Percentiles rank a stretch among this genome's conserved stretches.
phyloP scores from a whole-genome alignment of 2,113 vertebrate species.

The Sterna hirundo region DNA sequence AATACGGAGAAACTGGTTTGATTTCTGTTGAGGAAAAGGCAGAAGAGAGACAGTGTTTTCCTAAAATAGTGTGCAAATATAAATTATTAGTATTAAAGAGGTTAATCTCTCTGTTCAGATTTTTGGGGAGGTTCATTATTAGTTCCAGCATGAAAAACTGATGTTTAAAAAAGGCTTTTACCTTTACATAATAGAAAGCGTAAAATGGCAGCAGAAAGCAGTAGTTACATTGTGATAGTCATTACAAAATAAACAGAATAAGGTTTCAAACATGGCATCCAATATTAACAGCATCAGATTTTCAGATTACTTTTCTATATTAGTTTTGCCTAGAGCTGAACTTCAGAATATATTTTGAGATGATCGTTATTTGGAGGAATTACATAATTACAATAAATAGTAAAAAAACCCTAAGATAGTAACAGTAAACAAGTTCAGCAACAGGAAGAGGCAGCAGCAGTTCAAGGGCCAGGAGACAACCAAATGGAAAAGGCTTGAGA shows the following conservation, averaged over 20 bases:
- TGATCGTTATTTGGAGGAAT: background rate
- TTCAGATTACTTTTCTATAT: background rate
- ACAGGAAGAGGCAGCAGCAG: background rate
- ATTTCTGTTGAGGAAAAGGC: background rate
- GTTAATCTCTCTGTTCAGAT: background rate
- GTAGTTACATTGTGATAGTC: background rate
- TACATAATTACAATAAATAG: background rate
- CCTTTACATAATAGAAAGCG: background rate
- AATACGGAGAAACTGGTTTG: background rate
- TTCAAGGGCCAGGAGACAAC: background rate
- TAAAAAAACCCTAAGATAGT: background rate
- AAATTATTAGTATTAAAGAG: background rate
- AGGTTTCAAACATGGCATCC: background rate
- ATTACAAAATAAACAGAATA: background rate
- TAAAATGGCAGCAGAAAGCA: background rate
- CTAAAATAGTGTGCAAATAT: background rate
- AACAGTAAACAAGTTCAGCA: background rate
- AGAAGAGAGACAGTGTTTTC: background rate
- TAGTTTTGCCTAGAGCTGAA: background rate
- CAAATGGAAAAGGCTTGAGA: background rate
- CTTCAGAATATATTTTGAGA: background rate
- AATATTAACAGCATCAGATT: background rate
- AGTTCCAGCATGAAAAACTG: background rate
- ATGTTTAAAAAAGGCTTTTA: background rate
- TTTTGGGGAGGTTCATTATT: background rate